Conservation (phyloP, 2,113 vertebrate genomes). For the Thalassoma bifasciatum region DNA sequence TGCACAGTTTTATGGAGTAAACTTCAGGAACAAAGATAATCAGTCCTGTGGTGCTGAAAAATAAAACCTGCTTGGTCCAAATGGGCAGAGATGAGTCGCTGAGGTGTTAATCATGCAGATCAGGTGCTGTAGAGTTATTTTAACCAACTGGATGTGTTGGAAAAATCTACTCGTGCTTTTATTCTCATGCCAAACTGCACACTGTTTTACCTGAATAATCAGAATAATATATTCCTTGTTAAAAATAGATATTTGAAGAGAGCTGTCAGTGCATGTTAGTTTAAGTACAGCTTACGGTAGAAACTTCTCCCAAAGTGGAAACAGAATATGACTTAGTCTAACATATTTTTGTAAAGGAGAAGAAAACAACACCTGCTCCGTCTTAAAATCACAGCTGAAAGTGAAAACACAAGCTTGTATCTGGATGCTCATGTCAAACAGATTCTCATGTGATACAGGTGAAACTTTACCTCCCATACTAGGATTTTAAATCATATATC, state of each 20-base stretch:
- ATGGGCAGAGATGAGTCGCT: not conserved
- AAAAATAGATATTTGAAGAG: not conserved
- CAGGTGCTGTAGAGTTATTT: not conserved
- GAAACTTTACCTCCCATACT: no score
- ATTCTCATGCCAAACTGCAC: not conserved
- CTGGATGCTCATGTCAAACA: no score
- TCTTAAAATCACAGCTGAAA: not conserved
- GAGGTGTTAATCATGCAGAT: not conserved
- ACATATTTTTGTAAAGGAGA: not conserved
- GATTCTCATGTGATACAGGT: no score
- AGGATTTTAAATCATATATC: no score
- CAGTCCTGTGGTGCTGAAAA: slow-evolving; percentile 16
- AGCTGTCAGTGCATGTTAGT: not conserved
- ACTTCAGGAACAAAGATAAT: not conserved
- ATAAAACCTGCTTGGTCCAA: not conserved
- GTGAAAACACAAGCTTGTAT: no score
- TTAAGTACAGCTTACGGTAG: not conserved
- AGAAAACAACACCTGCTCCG: not conserved
- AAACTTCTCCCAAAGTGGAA: not conserved
- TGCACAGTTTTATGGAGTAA: not conserved
- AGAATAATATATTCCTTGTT: not conserved
- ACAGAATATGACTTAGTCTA: not conserved
- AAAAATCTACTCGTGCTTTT: not conserved
- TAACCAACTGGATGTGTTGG: not conserved
- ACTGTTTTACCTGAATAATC: not conserved